A percentile compares a stretch with the other conserved stretches of the same genome.
Evolutionary conservation across 2,797 vertebrate species (phyloP).

Genomic region (Sitta carolinensis): DNA sequence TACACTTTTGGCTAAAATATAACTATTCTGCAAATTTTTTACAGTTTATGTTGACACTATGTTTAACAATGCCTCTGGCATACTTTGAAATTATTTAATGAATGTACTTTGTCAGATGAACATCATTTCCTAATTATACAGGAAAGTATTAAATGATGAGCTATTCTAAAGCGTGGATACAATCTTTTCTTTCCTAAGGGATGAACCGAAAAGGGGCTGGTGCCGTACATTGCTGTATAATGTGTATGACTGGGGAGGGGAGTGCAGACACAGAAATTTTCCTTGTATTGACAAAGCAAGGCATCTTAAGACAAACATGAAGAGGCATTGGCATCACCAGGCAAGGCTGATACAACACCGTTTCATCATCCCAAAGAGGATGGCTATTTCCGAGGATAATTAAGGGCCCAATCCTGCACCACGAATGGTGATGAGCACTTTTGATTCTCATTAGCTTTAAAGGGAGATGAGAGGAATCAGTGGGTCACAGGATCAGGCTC

Average conservation of each 20-base stretch:
- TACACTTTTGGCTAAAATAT: conserved; percentile 66
- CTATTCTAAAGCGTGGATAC: conserved; percentile 34
- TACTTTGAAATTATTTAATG: conserved; percentile 76
- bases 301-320: not conserved
- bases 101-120: conserved; percentile 75
- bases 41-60: conserved; percentile 70
- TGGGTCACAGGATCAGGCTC: conserved; percentile 39
- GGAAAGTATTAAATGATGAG: conserved; percentile 51
- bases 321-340: not conserved
- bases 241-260: fast-evolving
- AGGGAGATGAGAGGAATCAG: conserved; percentile 19
- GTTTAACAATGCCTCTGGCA: conserved; percentile 73
- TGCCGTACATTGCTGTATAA: not conserved
- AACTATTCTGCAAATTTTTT: conserved; percentile 66
- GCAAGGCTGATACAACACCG: fast-evolving
- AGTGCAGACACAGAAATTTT: not conserved
- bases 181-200: conserved; percentile 59
- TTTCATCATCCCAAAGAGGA: conserved; percentile 9
- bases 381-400: conserved; percentile 9
- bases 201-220: not conserved
- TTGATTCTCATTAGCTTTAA: conserved; percentile 41
- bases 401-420: conserved; percentile 25
- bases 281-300: not conserved
- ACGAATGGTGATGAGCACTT: conserved; percentile 18
- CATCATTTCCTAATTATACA: conserved; percentile 67